A percentile compares a stretch with the other conserved stretches of the same genome.
Conservation (phyloP, 2,797 vertebrate genomes). For the Bufotes viridis region DNA sequence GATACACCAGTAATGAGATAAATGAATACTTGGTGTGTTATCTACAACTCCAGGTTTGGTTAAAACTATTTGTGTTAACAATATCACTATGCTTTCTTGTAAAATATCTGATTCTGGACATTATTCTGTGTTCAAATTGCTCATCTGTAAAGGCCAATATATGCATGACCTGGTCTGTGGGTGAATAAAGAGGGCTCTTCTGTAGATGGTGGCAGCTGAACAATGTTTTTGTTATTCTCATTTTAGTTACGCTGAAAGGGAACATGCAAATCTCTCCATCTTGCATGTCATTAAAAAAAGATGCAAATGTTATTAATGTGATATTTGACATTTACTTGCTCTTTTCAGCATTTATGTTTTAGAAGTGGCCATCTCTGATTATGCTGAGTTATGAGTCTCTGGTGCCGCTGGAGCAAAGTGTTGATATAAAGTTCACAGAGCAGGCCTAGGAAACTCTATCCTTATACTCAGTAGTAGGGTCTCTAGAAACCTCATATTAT, state of each 20-base stretch:
- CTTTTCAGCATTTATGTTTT: conserved; percentile 33
- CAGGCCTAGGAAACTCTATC: conserved; percentile 28
- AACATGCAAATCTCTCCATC: conserved; percentile 46
- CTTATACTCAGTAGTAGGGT: conserved; percentile 21
- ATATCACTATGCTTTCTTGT: neutral
- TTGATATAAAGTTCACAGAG: conserved; percentile 46
- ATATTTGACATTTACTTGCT: conserved; percentile 57
- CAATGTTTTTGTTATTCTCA: conserved; percentile 56
- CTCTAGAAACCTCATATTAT: neutral
- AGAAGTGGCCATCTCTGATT: neutral
- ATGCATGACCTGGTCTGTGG: conserved; percentile 42
- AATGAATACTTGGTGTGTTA: neutral
- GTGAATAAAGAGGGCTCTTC: conserved; percentile 46
- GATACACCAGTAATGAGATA: neutral
- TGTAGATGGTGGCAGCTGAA: conserved; percentile 46
- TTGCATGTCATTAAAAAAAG: conserved; percentile 45
- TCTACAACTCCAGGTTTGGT: neutral
- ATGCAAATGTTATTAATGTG: conserved; percentile 52
- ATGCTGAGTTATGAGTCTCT: conserved; percentile 38
- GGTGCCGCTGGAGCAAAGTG: conserved; percentile 1
- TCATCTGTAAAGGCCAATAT: conserved; percentile 25
- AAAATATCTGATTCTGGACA: neutral
- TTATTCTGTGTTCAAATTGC: neutral
- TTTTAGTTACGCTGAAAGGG: conserved; percentile 19
- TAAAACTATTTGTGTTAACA: neutral